Evolutionary conservation across 2,888 invertebrate genomes (phyloP), one percentile per base, ranked within the genome.

Genomic region (Cantharis flavilabris): DNA sequence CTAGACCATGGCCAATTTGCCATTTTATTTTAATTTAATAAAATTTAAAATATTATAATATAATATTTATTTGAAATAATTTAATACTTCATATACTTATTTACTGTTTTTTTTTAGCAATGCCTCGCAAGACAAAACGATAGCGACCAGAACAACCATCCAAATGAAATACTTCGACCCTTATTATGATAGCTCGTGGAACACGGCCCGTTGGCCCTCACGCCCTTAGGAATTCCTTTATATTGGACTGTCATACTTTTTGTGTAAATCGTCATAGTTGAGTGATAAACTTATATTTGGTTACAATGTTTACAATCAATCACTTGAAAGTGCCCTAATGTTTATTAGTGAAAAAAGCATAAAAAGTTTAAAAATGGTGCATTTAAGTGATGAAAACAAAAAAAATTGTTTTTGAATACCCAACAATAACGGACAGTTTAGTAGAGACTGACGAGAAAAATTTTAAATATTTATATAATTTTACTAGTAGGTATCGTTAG

Each of bases 71-170:
- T 1, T 16, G 1, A 16, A 16, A 16, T 16, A 16, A 16, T 16
- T 16, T 16, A 16, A 16, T 16, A 16, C 16, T 16, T 16, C 16
- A 16, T 16, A 16, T 16, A 16, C 16, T 16, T 16, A 16, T 16
- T 16, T 16, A 16, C 16, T 23, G 23, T 23, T 84, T 87, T 86
- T 92, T 92, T 26, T 91, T 10, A 95, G 95, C 95, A 95, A 93
- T 95, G 95, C 87, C 92, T 93, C 76, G 91, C 91, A 79, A 91
- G 94, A 86, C 93, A 93, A 84, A 95, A 95, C 87, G 93, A 94
- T 88, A 95, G 94, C 84, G 95, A 94, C 90, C 95, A 95, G 88
- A 95, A 94, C 88, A 91, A 93, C 84, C 95, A 95, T 89, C 94
- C 94, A 84, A 96, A 95, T 88, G 95, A 95, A 89, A 95, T 95